Base-by-base conservation (phyloP, 2,113 vertebrate genomes). In the Campylorhamphus procurvoides region DNA sequence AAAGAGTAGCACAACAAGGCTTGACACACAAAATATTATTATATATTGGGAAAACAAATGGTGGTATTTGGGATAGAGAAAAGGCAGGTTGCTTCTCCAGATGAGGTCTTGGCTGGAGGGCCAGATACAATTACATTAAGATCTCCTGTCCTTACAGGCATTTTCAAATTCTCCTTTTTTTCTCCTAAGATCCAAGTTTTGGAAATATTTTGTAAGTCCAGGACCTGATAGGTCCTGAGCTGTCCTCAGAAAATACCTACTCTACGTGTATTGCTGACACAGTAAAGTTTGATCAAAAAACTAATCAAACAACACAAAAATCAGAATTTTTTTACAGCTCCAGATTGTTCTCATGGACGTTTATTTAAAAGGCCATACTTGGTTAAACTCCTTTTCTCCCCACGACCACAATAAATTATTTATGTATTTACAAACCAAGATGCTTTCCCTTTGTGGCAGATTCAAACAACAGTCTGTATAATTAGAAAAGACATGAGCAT, bases 401-500 rank as follows among this genome's bases (percentile, higher is more conserved):
- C 86, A 50, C 0, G 1, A 64, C 29, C 39, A 67, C 18, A 29
- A 9, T 29, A 31, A 64, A 35, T 52, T 47, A 58, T 90, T 97
- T 71, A 67, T 2, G 4, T 91, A 88, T 93, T 88, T 72, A 37
- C 29, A 88, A 79, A 77, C 29, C 44, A 56, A 8, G 16, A 49
- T 18, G 28, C 9, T 79, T 91, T 60, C 58, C 27, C 35, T 73
- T n/a, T 49, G 15, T 42, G 79, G 20, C 47, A 91, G 64, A 93
- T 69, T 52, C 23, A 33, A 22, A 39, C 42, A 94, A n/a, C 37
- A 83, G 15, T 7, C 33, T 66, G 18, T 23, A 20, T 63, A 92
- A 89, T 86, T 28, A 90, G 75, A 84, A 94, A 91, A 81, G 63
- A 56, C 35, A 44, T 68, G 63, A 39, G 29, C 47, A 72, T 76